Base-by-base conservation (phyloP, 2,113 vertebrate genomes). In the Elachura formosa region DNA sequence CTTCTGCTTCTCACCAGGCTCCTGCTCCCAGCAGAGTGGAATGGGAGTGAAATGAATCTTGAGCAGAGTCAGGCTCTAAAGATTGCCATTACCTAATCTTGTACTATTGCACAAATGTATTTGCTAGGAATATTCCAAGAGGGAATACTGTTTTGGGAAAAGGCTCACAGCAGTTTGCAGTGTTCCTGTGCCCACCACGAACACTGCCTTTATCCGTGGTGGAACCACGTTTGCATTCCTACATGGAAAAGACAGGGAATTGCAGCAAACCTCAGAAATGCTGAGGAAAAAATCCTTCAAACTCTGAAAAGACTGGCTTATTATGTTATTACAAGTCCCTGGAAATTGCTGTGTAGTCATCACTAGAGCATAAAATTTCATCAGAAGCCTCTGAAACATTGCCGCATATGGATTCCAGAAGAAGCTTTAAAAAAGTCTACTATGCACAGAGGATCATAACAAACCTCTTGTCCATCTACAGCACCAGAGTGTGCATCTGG, bases 251-350 rank as follows among this genome's bases (percentile, higher is more conserved):
- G 52, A 52, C 75, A 55, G 64, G 82, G 93, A 91, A 95, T 96
- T 86, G 83, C 68, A 84, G 59, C 0, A 5, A 95, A 72, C 92
- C 90, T 91, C 93, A 96, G 94, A 90, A 93, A 91, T 54, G 93
- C 1, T 87, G 90, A 92, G 92, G 92, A 90, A 79, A 95, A 89
- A 76, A 74, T 59, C 85, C 93, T 81, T 34, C 93, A 75, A 80
- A 71, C 90, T 91, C 95, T 8, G 41, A 84, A 22, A 67, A 95
- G 79, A 81, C 72, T 68, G 85, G 36, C 24, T 94, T 75, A 74
- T 83, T 89, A 77, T 95, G 59, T 84, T 92, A 94, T 93, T 94
- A 93, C 87, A 91, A 93, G 94, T 95, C 95, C 93, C 93, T 96
- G 90, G 90, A 96, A 97, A 96, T 86, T 88, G 68, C 93, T 92